A percentile compares a stretch with the other conserved stretches of the same genome.
These are phyloP conservation scores for Drosophila erecta DNA, from an alignment of 1,140 invertebrate species.

Conservation along the genomic window DNA sequence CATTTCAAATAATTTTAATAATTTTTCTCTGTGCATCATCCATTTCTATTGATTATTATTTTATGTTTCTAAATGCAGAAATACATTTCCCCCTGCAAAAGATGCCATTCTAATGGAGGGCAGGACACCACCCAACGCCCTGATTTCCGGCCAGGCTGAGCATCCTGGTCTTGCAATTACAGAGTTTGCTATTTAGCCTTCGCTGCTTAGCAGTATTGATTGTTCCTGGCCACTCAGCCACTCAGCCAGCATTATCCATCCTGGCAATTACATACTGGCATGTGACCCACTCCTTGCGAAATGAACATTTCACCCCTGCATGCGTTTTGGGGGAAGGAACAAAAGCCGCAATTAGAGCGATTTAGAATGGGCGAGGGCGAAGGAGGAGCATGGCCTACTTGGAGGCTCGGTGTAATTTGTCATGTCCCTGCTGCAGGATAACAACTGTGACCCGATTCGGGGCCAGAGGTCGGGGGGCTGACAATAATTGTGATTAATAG, in stretches of 20 bases:
- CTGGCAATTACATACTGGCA: constrained; percentile 38
- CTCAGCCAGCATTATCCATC: constrained; percentile 19
- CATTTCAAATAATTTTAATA: too few relatives aligned
- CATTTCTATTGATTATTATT: constrained; percentile 18
- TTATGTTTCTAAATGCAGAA: constrained; percentile 33
- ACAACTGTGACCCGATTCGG: constrained; percentile 47
- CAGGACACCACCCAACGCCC: constrained; percentile 1
- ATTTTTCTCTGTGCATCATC: not conserved
- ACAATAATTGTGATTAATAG: constrained; percentile 77
- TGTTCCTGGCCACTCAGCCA: constrained; percentile 17
- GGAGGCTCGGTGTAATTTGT: constrained; percentile 45
- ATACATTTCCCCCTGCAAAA: not conserved
- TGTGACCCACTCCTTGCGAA: constrained; percentile 48
- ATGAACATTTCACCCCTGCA: constrained; percentile 35
- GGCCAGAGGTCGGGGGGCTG: constrained; percentile 19
- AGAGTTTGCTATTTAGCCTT: constrained; percentile 24
- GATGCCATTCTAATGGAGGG: constrained; percentile 14
- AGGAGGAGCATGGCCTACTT: constrained; percentile 42
- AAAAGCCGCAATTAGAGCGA: constrained; percentile 44
- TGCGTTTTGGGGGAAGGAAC: constrained; percentile 27
- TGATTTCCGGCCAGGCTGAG: not conserved
- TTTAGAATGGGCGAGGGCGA: constrained; percentile 17
- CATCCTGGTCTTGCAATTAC: constrained; percentile 23
- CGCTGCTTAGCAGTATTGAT: constrained; percentile 34
- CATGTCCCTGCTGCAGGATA: constrained; percentile 28